Percentiles rank a stretch among this genome's conserved stretches.
These are phyloP conservation scores for Arothron firmamentum DNA, from an alignment of 2,113 vertebrate species.

Conservation along the genomic window DNA sequence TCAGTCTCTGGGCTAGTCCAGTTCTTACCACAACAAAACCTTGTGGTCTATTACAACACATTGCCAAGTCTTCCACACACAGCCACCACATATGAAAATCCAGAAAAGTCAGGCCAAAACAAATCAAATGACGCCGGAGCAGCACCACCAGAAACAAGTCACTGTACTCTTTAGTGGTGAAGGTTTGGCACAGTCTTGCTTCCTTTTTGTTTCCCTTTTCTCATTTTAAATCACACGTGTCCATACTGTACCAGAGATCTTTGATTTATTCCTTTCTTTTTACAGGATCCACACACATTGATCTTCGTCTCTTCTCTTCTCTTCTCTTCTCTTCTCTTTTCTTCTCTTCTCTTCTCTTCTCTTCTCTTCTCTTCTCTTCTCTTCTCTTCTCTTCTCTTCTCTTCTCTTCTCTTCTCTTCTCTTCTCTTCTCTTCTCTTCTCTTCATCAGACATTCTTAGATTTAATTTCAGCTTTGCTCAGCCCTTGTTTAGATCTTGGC, in stretches of 20 bases:
- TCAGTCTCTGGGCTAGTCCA: constrained; percentile 29
- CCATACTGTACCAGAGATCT: constrained; percentile 14
- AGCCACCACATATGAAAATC: constrained; percentile 46
- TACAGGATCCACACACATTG: too few species aligned
- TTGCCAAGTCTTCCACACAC: constrained; percentile 48
- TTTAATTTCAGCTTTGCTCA: background rate
- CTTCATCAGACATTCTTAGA: background rate
- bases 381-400: too few species aligned
- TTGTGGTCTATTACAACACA: constrained; percentile 46
- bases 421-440: constrained; percentile 6
- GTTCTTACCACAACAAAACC: constrained; percentile 61
- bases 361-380: constrained; percentile 21
- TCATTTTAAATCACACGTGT: constrained; percentile 30
- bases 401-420: too few species aligned
- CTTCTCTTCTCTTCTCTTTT: too few species aligned
- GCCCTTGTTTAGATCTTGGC: constrained; percentile 58
- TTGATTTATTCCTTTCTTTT: too few species aligned
- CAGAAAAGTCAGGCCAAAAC: constrained; percentile 49
- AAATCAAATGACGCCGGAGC: constrained; percentile 50
- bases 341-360: too few species aligned
- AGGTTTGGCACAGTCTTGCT: constrained; percentile 29
- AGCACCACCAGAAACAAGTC: constrained; percentile 37
- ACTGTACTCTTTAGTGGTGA: constrained; percentile 56
- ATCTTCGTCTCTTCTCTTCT: too few species aligned
- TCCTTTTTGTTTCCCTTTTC: constrained; percentile 23